A percentile compares a stretch with the other conserved stretches of the same genome.
phyloP scores from a whole-genome alignment of 2,113 vertebrate species.

The Parotia lawesii region DNA sequence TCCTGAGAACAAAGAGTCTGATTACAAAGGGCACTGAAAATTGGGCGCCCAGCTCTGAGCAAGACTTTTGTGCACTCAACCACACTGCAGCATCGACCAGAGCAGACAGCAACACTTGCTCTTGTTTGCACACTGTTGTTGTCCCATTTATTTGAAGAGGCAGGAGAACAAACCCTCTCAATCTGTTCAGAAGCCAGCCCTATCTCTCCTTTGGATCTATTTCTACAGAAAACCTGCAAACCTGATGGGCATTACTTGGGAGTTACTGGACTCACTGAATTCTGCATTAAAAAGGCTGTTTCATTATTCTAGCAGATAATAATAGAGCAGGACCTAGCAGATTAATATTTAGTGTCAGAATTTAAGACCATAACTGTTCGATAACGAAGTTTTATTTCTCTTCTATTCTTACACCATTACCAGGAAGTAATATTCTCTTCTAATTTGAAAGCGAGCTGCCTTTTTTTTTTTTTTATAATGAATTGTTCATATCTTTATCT shows the following conservation, averaged over 20 bases:
- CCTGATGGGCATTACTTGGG: not conserved
- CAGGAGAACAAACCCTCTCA: not conserved
- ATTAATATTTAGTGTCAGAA: conserved; percentile 62
- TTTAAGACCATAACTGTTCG: conserved; percentile 59
- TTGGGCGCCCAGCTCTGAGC: not conserved
- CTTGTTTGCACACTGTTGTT: not conserved
- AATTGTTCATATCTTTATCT: conserved; percentile 41
- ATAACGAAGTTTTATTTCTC: conserved; percentile 55
- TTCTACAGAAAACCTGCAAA: not conserved
- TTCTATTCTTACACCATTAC: conserved; percentile 38
- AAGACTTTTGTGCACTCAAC: not conserved
- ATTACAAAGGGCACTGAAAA: not conserved
- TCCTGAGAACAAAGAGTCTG: not conserved
- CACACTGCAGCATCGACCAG: not conserved
- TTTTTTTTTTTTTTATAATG: not conserved
- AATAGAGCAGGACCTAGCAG: conserved; percentile 20
- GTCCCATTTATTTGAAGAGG: not conserved
- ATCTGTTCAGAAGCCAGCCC: not conserved
- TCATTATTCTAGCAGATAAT: conserved; percentile 32
- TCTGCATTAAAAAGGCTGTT: not conserved
- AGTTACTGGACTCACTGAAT: not conserved
- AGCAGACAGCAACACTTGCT: not conserved
- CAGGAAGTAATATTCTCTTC: conserved; percentile 30
- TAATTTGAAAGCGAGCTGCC: conserved; percentile 35
- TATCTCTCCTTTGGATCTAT: not conserved